Evolutionary conservation across 2,888 invertebrate genomes (phyloP), one percentile per base, ranked within the genome.

Genomic region (Hetaerina titia): DNA sequence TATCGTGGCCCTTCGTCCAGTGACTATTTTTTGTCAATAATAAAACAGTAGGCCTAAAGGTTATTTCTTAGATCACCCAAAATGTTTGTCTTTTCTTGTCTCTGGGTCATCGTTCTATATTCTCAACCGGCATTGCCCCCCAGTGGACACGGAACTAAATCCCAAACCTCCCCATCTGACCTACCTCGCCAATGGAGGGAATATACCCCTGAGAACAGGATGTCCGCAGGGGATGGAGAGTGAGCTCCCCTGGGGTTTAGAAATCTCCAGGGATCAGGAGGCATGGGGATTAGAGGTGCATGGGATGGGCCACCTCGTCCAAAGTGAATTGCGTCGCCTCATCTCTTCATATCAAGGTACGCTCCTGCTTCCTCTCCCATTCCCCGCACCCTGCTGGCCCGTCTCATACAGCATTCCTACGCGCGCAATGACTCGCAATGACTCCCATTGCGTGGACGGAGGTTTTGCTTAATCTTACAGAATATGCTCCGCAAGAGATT

Each of bases 391-490:
- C 69, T n/a, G 5, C 45, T 45, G 4, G 4, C 69, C 22, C 69
- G 8, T 4, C 45, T 45, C 56, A 11, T 0, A 13, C 56, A 56
- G 45, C 45, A 17, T 56, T 64, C 90, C 31, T 11, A 13, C 17
- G 64, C 45, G 64, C 31, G 31, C 8, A 45, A 63, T 6, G 31
- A 17, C 63, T 63, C 45, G 17, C 45, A 64, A 31, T 63, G 64
- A 56, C 56, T 92, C 31, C 81, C 81, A 81, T 57, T 45, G 2
- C n/a, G 74, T 63, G 56, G 45, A n/a, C 19, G 69, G 11, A n/a
- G 92, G 56, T 22, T 13, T 22, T 69, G 69, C n/a, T 56, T 92
- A 92, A 92, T 92, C 92, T 74, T n/a, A 69, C 69, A 74, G 22
- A 69, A 69, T 74, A 69, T 57, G 92, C 31, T 69, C 69, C 57